phyloP scores from a whole-genome alignment of 1,140 invertebrate species.

The Sinella curviseta region DNA sequence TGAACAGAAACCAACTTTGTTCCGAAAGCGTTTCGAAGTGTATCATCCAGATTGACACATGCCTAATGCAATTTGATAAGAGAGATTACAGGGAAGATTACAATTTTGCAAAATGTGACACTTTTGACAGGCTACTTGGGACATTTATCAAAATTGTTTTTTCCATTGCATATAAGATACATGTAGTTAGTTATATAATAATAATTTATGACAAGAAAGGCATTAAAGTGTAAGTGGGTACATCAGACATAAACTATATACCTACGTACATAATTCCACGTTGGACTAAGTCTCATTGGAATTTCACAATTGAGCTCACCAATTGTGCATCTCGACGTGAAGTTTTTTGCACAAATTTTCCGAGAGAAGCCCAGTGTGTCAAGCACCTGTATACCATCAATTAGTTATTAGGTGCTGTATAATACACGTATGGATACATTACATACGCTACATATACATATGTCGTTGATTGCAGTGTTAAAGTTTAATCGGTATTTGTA shows the following conservation, averaged over 20 bases:
- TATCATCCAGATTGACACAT: not conserved
- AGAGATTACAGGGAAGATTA: too few species aligned
- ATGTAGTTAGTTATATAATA: too few species aligned
- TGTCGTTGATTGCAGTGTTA: too few species aligned
- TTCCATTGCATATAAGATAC: too few species aligned
- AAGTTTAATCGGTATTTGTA: too few species aligned
- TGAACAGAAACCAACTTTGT: not conserved
- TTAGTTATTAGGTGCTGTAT: too few species aligned
- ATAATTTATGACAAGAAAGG: too few species aligned
- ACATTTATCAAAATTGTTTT: not conserved
- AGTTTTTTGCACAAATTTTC: conserved; percentile 2
- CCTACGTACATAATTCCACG: not conserved
- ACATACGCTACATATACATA: too few species aligned
- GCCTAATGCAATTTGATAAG: too few species aligned
- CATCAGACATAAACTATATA: not conserved
- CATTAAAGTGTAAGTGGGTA: too few species aligned
- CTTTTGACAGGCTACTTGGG: not conserved
- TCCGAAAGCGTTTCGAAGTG: not conserved
- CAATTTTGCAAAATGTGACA: too few species aligned
- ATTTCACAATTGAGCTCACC: not conserved
- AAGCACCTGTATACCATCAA: not conserved
- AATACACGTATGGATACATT: too few species aligned
- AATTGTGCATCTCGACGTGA: not conserved
- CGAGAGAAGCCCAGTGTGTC: not conserved
- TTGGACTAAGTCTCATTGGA: not conserved